Conservation (phyloP, 2,113 vertebrate species). For the Sceloporus tristichus region DNA sequence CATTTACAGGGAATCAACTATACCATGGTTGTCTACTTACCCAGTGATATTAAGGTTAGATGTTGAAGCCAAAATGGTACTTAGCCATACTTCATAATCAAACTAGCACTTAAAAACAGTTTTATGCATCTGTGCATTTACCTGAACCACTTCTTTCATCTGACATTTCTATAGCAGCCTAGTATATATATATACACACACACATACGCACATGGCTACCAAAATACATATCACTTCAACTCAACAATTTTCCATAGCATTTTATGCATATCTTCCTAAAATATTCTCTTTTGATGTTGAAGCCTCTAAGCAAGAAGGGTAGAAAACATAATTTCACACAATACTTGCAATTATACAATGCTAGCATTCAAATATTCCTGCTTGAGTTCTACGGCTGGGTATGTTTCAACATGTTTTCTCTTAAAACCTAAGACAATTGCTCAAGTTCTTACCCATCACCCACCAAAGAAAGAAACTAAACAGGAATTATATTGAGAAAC, state of each 20-base stretch:
- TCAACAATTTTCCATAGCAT: constrained; percentile 28
- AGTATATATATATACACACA: background rate
- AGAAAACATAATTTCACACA: constrained; percentile 37
- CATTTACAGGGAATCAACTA: background rate
- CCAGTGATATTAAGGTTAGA: background rate
- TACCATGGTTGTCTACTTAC: constrained; percentile 12
- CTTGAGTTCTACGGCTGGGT: constrained; percentile 39
- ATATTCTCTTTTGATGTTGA: constrained; percentile 45
- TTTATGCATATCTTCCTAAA: constrained; percentile 44
- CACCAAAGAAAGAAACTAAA: background rate
- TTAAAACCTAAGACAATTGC: constrained; percentile 36
- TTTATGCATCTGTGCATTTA: background rate
- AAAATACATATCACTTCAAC: constrained; percentile 54
- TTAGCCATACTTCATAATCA: background rate
- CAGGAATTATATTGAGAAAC: background rate
- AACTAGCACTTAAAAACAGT: background rate
- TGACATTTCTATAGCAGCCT: constrained; percentile 50
- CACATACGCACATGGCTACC: constrained; percentile 7
- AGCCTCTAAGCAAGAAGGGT: background rate
- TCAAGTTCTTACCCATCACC: constrained; percentile 15
- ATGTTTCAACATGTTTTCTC: constrained; percentile 29
- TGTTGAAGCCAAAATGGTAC: background rate
- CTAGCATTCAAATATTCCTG: constrained; percentile 19
- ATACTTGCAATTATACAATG: constrained; percentile 44
- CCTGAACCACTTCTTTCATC: constrained; percentile 32